A percentile compares a stretch with the other conserved stretches of the same genome.
Evolutionary conservation across 2,888 invertebrate genomes (phyloP).

Genomic region (Apotomis turbidana): DNA sequence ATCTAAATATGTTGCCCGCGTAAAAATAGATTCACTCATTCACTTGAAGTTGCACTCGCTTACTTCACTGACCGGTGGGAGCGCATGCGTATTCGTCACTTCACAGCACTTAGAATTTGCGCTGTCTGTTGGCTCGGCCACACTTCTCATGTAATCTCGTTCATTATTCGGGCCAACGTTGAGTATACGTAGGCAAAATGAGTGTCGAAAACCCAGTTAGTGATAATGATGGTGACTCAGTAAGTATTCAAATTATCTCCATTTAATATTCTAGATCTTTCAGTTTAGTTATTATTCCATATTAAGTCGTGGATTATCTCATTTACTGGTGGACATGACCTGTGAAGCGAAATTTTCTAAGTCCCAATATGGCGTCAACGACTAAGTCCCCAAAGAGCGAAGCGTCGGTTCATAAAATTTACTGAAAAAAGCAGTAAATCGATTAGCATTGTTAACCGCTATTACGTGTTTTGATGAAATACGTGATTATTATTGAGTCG

Average conservation of each 20-base stretch:
- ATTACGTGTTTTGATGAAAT: not conserved
- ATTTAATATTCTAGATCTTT: constrained; percentile 47
- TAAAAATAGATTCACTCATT: constrained; percentile 14
- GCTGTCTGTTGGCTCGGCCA: constrained; percentile 53
- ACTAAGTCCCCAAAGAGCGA: constrained; percentile 85
- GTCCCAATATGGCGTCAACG: constrained; percentile 95
- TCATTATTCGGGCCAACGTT: constrained; percentile 58
- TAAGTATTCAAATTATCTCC: constrained; percentile 78
- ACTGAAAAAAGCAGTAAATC: constrained; percentile 31
- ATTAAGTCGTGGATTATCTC: constrained; percentile 48
- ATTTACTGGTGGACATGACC: constrained; percentile 81
- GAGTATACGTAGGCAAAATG: constrained; percentile 84
- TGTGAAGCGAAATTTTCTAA: constrained; percentile 85
- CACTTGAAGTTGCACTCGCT: constrained; percentile 63
- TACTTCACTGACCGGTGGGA: constrained; percentile 49
- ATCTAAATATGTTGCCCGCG: constrained; percentile 11
- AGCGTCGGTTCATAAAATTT: constrained; percentile 64
- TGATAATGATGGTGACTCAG: constrained; percentile 83
- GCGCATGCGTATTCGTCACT: constrained; percentile 85
- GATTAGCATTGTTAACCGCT: not conserved
- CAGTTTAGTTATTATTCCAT: constrained; percentile 45
- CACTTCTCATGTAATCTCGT: constrained; percentile 69
- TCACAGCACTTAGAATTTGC: constrained; percentile 84
- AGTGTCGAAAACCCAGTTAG: constrained; percentile 86
- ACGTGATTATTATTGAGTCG: not conserved